Evolutionary conservation across 1,140 invertebrate genomes (phyloP).

Genomic region (Whitmania pigra): DNA sequence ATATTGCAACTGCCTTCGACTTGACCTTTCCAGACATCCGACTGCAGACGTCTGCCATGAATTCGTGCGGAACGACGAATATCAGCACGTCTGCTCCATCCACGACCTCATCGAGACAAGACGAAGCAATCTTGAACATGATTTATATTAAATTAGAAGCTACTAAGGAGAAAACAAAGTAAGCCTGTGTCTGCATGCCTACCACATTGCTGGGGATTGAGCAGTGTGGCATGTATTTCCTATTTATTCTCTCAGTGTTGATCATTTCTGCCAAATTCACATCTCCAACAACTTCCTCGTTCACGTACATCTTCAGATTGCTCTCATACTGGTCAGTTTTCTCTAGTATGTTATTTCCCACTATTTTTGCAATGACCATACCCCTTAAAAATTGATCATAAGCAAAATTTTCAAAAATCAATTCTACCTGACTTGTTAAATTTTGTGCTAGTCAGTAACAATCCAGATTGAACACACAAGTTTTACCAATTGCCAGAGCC

Average conservation of each 20-base stretch:
- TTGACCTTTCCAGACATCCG: conserved; percentile 78
- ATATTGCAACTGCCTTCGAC: conserved; percentile 71
- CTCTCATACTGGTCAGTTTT: conserved; percentile 52
- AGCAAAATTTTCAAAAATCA: too few species aligned
- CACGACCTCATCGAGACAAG: conserved; percentile 76
- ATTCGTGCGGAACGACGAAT: conserved; percentile 98
- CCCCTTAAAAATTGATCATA: conserved; percentile 57
- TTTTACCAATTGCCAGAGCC: too few species aligned
- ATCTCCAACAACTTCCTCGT: conserved; percentile 89
- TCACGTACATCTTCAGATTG: conserved; percentile 82
- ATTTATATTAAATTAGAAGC: not conserved
- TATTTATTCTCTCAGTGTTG: conserved; percentile 91
- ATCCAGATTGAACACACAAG: too few species aligned
- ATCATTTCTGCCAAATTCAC: conserved; percentile 95
- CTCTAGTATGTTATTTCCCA: conserved; percentile 71
- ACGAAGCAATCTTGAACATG: conserved; percentile 64
- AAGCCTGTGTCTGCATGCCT: conserved; percentile 1
- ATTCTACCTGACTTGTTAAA: too few species aligned
- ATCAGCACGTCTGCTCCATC: conserved; percentile 86
- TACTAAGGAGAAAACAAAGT: not conserved
- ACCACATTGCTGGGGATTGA: conserved; percentile 59
- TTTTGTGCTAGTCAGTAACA: conserved; percentile 21
- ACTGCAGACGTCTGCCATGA: conserved; percentile 71
- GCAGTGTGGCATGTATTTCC: conserved; percentile 92
- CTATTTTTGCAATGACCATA: conserved; percentile 96